A percentile compares a stretch with the other conserved stretches of the same genome.
These are phyloP conservation scores for Spizella passerina DNA, from an alignment of 2,797 vertebrate genomes.

Conservation along the genomic window DNA sequence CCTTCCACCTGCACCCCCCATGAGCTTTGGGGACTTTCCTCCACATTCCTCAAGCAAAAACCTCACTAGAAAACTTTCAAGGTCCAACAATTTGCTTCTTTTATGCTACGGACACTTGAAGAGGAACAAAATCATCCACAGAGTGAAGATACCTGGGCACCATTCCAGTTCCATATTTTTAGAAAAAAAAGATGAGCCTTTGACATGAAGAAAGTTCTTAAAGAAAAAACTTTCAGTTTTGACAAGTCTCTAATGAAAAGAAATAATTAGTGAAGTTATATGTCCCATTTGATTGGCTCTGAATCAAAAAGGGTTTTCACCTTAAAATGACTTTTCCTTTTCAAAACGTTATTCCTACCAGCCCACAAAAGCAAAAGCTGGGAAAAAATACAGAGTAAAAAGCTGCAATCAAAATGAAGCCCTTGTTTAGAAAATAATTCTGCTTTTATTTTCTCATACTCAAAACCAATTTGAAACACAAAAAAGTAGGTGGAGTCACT, in stretches of 20 bases:
- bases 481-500: neutral
- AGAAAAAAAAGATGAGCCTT: neutral
- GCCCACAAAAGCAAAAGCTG: neutral
- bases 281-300: neutral
- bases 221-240: neutral
- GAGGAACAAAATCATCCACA: neutral
- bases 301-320: neutral
- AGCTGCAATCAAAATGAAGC: neutral
- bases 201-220: neutral
- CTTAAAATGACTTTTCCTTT: neutral
- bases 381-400: neutral
- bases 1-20: neutral
- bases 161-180: neutral
- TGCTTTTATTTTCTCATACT: neutral
- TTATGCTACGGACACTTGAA: neutral
- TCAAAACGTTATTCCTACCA: neutral
- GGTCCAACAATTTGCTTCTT: neutral
- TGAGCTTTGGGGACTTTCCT: neutral
- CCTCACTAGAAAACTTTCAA: neutral
- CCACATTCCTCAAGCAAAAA: neutral
- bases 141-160: neutral
- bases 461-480: neutral
- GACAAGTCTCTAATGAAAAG: neutral
- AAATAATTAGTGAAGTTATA: neutral
- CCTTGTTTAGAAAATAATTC: neutral